Base-by-base conservation (phyloP, 1,140 invertebrate genomes). In the Achroia grisella region DNA sequence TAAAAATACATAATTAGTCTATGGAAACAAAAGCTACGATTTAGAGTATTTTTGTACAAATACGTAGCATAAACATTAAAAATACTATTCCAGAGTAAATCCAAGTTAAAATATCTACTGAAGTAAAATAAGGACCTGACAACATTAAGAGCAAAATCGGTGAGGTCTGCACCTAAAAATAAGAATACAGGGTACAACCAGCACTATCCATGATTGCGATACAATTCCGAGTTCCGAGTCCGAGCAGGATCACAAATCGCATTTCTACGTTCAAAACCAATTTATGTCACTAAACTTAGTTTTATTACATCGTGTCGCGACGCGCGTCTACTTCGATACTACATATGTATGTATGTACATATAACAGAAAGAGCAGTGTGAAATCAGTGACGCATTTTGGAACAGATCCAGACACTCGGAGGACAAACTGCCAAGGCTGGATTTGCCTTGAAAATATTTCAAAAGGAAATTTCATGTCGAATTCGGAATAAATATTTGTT, bases 271-370 rank as follows among this genome's bases (percentile, higher is more conserved):
- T 32, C 30, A 35, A 23, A 23, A 14, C 33, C 8, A 11, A 35
- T 12, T 10, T 13, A 35, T 11, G 13, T 12, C 33, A 14, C 33
- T 4, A 35, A 12, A 12, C 8, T 11, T 12, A 3, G 8, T 35
- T 75, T 72, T 71, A 73, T 71, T 64, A 64, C 50, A 32, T 30
- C 55, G 28, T 40, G 62, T 59, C 68, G 53, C 59, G 71, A 51
- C 65, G 47, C 49, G 41, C 39, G 42, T 34, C 13, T 29, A 40
- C 36, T 27, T 30, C 41, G 55, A 45, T 23, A 41, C 36, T 10
- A 11, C 10, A 34, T 33, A 33, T 6, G 2, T 6, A 23, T 23
- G 6, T 23, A 23, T 23, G 6, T 3, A 3, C 6, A 23, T 23
- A 23, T 3, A 3, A 23, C 6, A 23, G 17, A 2, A 23, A 6